phyloP scores from a whole-genome alignment of 1,140 invertebrate genomes.

The Panagrolaimus sp. region DNA sequence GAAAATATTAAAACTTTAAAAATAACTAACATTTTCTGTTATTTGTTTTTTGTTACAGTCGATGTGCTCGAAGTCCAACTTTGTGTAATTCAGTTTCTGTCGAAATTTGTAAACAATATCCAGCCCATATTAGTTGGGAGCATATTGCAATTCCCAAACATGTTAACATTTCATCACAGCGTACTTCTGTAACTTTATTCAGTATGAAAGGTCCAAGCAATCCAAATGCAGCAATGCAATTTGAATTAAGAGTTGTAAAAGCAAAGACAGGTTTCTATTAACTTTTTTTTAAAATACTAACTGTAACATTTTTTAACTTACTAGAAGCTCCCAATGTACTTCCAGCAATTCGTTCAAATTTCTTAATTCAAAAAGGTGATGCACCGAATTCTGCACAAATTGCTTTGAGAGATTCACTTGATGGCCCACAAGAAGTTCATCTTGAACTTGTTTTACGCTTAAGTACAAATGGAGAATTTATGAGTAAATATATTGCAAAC shows the following conservation, averaged over 20 bases:
- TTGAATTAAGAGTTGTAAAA: slow-evolving; percentile 49
- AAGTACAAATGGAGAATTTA: slow-evolving; percentile 40
- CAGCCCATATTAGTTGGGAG: slow-evolving; percentile 56
- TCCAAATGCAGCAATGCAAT: slow-evolving; percentile 48
- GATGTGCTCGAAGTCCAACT: slow-evolving; percentile 43
- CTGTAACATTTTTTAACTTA: too few species aligned
- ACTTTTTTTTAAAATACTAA: too few species aligned
- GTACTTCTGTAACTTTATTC: slow-evolving; percentile 55
- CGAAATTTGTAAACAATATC: slow-evolving; percentile 42
- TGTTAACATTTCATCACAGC: slow-evolving; percentile 54
- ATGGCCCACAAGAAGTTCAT: slow-evolving; percentile 54
- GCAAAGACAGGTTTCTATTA: slow-evolving; percentile 38
- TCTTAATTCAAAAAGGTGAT: slow-evolving; percentile 55
- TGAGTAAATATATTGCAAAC: slow-evolving; percentile 56
- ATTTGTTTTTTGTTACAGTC: slow-evolving; percentile 35
- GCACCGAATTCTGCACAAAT: slow-evolving; percentile 54
- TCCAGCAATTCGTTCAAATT: slow-evolving; percentile 49
- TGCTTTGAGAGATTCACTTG: slow-evolving; percentile 51
- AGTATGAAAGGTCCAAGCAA: slow-evolving; percentile 50
- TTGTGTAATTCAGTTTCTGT: slow-evolving; percentile 34
- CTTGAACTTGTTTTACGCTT: slow-evolving; percentile 47
- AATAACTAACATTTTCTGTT: not conserved
- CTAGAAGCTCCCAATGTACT: slow-evolving; percentile 33
- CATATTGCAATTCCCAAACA: slow-evolving; percentile 55
- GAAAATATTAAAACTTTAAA: slow-evolving; percentile 25